Evolutionary conservation across 2,113 vertebrate species (phyloP), one percentile per base, ranked within the genome.

Genomic region (Lipophrys pholis): DNA sequence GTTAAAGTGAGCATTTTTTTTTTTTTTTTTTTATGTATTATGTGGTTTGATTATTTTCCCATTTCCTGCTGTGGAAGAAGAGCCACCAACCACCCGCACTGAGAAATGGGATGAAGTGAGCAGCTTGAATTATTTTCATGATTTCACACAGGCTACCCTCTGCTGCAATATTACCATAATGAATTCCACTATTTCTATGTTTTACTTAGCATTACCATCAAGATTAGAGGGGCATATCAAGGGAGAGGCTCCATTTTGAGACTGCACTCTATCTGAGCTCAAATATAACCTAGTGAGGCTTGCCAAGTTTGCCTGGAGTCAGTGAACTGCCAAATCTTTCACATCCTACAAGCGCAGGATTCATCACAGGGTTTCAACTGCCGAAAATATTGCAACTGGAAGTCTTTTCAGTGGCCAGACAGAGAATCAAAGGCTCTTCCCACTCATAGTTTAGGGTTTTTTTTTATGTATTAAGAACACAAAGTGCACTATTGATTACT

Each of bases 281-380:
- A 78, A 86, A 85, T 40, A 77, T 70, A 84, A 81, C 68, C 54
- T 55, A 15, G 11, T 46, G 58, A 73, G 49, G 72, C 70, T 71
- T 83, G 86, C 87, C 80, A 91, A 87, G 78, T 88, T 84, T 69
- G 73, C 85, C 74, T 70, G 80, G 59, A 85, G 82, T 74, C 82
- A 69, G 70, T 80, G 70, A 86, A 76, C 76, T 79, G 80, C 71
- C 83, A 90, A 84, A 77, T 86, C 80, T 82, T 81, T 77, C 74
- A 68, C 69, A 75, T 85, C 84, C 69, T 73, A 64, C 78, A 71
- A 87, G 73, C 72, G 62, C 80, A 77, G 76, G 75, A 86, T 86
- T 78, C 74, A 79, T 81, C 80, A 78, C 69, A 76, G 78, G 56
- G 76, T 81, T 85, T 85, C 54, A 78, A 21, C 75, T 49, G 66